Percentiles rank a stretch among this genome's conserved stretches.
Evolutionary conservation across 2,797 vertebrate genomes (phyloP).

Genomic region (Heterohyrax brucei): DNA sequence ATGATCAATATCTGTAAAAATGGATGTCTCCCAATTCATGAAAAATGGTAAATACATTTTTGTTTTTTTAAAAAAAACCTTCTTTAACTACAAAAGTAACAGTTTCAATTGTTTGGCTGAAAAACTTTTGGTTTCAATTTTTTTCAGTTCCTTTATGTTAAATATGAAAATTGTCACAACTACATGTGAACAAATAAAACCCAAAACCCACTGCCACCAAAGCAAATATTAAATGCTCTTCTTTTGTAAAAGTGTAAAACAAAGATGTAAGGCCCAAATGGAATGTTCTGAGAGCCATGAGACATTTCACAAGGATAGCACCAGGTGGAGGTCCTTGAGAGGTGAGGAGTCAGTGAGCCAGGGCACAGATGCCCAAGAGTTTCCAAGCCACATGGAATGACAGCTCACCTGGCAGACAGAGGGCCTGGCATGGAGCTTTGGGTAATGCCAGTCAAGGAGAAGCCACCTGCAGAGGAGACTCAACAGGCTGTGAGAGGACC

Average conservation of each 20-base stretch:
- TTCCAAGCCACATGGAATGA: neutral
- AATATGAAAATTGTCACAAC: constrained; percentile 39
- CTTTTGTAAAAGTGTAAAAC: neutral
- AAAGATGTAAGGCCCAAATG: neutral
- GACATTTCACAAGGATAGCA: neutral
- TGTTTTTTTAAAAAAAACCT: neutral
- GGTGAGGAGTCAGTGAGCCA: neutral
- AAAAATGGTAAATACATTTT: constrained; percentile 40
- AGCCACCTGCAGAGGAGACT: neutral
- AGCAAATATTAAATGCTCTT: constrained; percentile 39
- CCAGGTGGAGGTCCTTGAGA: neutral
- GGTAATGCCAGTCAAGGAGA: neutral
- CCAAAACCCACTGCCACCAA: too few relatives aligned
- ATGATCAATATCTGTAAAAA: constrained; percentile 7
- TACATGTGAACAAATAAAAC: constrained; percentile 11
- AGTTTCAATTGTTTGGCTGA: constrained; percentile 45
- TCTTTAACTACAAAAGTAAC: constrained; percentile 45
- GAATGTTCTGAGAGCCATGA: neutral
- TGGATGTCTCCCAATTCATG: constrained; percentile 9
- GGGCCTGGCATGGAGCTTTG: neutral
- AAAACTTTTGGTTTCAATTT: constrained; percentile 47
- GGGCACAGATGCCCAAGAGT: neutral
- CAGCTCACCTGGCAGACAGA: neutral
- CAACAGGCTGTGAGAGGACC: neutral
- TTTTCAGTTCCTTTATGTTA: constrained; percentile 58